Percentiles rank a stretch among this genome's conserved stretches.
phyloP scores from a whole-genome alignment of 2,797 vertebrate genomes.

The Varecia variegata region DNA sequence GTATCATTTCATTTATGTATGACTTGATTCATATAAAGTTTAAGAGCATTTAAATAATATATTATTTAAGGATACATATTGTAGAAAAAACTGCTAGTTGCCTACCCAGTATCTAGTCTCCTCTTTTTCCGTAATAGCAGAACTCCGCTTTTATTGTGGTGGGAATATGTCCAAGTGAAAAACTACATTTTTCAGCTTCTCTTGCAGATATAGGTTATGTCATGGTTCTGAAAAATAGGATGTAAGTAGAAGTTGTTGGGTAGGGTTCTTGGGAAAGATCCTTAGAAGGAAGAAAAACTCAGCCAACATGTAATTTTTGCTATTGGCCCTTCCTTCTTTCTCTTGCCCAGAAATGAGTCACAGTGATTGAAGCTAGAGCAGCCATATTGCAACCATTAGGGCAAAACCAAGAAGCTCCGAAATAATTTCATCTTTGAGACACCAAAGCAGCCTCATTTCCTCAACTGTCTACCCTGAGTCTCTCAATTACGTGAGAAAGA shows the following conservation, averaged over 20 bases:
- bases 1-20: background rate
- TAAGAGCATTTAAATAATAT: background rate
- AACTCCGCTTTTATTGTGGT: background rate
- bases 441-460: background rate
- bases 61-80: background rate
- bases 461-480: background rate
- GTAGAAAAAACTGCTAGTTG: background rate
- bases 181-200: conserved; percentile 3
- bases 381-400: background rate
- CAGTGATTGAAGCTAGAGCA: background rate
- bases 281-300: background rate
- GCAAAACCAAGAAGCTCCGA: background rate
- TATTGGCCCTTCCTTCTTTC: background rate
- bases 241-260: background rate
- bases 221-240: background rate
- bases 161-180: background rate
- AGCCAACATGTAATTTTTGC: background rate
- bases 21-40: background rate
- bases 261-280: background rate
- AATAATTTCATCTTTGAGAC: background rate
- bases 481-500: background rate
- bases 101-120: background rate
- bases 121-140: background rate
- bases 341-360: background rate
- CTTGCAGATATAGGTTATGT: background rate